Evolutionary conservation across 2,888 invertebrate species (phyloP).

Genomic region (Rapana venosa): DNA sequence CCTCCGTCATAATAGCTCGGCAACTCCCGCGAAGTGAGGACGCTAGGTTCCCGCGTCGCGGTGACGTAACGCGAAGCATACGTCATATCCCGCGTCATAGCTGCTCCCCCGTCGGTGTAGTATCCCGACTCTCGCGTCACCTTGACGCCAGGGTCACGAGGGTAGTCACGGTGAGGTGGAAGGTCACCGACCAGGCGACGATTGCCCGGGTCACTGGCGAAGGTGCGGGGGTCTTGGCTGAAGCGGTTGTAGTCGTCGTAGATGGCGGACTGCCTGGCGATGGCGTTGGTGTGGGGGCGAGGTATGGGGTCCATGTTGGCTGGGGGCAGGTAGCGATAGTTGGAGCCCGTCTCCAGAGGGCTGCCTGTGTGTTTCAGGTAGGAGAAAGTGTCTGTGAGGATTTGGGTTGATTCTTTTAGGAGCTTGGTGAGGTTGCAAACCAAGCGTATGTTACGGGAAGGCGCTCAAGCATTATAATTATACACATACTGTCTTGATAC

Average conservation of each 20-base stretch:
- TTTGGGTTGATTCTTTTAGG: neutral
- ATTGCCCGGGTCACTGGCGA: neutral
- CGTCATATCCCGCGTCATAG: neutral
- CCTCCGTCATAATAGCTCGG: too few relatives aligned
- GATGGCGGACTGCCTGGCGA: neutral
- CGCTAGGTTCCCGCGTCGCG: neutral
- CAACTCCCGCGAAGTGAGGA: neutral
- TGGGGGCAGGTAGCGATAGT: conserved; percentile 20
- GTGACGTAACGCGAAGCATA: neutral
- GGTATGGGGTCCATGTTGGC: neutral
- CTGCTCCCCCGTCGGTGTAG: neutral
- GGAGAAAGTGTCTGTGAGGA: neutral
- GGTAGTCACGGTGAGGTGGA: too few relatives aligned
- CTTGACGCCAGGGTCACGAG: too few relatives aligned
- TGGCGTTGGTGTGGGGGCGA: neutral
- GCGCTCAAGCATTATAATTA: neutral
- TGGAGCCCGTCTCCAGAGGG: neutral
- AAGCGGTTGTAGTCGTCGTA: neutral
- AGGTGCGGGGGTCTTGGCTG: neutral
- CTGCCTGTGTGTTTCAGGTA: neutral
- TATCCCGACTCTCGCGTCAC: neutral
- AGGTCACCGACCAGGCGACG: too few relatives aligned
- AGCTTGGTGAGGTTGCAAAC: too few relatives aligned
- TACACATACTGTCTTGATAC: too few relatives aligned
- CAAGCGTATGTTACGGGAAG: neutral